A percentile compares a stretch with the other conserved stretches of the same genome.
These are phyloP conservation scores for Tetheella fluctuosa DNA, from an alignment of 2,888 invertebrate species.

Conservation along the genomic window DNA sequence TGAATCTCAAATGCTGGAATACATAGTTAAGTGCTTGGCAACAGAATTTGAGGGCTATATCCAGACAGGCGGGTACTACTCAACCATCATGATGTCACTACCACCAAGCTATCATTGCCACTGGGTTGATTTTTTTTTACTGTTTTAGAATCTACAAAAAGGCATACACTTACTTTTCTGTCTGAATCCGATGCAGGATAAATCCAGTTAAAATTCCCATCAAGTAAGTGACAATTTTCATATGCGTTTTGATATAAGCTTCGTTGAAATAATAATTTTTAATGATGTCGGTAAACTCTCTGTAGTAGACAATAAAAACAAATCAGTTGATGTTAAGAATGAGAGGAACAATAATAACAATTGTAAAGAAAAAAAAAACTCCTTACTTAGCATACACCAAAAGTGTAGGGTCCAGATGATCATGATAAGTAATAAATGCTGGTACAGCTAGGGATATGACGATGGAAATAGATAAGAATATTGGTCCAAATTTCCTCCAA, in stretches of 20 bases:
- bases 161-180: conserved; percentile 78
- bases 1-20: too few relatives aligned
- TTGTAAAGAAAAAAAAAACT: neutral
- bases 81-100: too few relatives aligned
- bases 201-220: conserved; percentile 87
- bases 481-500: conserved; percentile 84
- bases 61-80: too few relatives aligned
- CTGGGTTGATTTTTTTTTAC: too few relatives aligned
- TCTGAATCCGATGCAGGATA: conserved; percentile 86
- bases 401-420: conserved; percentile 87
- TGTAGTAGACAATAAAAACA: conserved; percentile 59
- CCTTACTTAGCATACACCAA: conserved; percentile 88
- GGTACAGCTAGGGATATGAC: conserved; percentile 80
- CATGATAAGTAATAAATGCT: conserved; percentile 83
- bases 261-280: conserved; percentile 86
- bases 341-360: too few relatives aligned
- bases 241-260: conserved; percentile 89
- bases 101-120: too few relatives aligned
- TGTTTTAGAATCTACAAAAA: neutral
- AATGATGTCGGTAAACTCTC: conserved; percentile 86
- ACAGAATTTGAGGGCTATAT: too few relatives aligned
- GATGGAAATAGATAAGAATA: conserved; percentile 76
- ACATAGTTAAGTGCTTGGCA: too few relatives aligned
- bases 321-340: neutral
- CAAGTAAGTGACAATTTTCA: conserved; percentile 88